Evolutionary conservation across 2,113 vertebrate genomes (phyloP), one percentile per base, ranked within the genome.

Genomic region (Melanerpes aurifrons): DNA sequence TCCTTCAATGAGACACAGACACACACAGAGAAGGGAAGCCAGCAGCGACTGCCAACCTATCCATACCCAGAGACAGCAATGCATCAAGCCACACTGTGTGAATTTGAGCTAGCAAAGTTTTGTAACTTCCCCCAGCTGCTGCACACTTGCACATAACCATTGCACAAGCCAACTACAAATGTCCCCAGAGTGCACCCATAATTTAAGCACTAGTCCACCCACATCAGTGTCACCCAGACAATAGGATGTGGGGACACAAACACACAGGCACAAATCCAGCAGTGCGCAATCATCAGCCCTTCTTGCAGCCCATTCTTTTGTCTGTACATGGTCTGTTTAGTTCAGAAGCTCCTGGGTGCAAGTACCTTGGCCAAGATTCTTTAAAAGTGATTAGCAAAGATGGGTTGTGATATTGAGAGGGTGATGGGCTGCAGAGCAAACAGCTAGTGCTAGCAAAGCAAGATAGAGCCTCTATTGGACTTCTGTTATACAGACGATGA

Each of bases 261-360:
- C 32, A 59, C 37, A 32, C 13, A 32, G 61, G 45, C 78, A 21
- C 26, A 69, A 71, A 70, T 35, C 32, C 5, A 18, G 82, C 73
- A 69, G 56, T 7, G 16, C 2, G 3, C 59, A 76, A 53, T 35
- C 3, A 1, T 31, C 4, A 4, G 58, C 77, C 62, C 43, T 70
- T 67, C 59, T 80, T 64, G 48, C 64, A 87, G 73, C 73, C 73
- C 82, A 83, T 68, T 89, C 92, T 72, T 93, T 81, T 84, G 86
- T 87, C 89, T 73, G 21, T 50, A 57, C 64, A 19, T 0, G 2
- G 54, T 64, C 47, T 93, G 50, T 92, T 89, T 84, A 61, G 64
- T 43, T 40, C 81, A 82, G 82, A 92, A 89, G 69, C n/a, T 77
- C 74, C 81, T 2, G 0, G 74, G 28, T 24, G 59, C 29, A 18